Conservation (phyloP, 2,888 invertebrate species). For the Agrilus cyanescens region DNA sequence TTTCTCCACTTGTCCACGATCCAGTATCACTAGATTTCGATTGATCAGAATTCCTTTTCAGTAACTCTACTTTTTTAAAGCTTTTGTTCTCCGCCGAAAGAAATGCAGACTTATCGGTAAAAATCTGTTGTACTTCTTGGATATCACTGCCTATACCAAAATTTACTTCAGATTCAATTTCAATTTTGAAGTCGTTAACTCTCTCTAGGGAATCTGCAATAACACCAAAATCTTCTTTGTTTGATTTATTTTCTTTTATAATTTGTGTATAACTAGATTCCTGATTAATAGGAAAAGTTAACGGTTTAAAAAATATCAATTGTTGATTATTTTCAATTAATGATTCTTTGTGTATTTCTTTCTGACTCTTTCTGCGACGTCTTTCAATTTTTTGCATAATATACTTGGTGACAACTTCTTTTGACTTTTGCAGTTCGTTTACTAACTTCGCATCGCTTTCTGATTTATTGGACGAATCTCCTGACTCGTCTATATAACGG, state of each 20-base stretch:
- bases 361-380: slow-evolving; percentile 12
- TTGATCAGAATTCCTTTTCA: slow-evolving; percentile 60
- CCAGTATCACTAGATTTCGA: slow-evolving; percentile 65
- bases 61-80: slow-evolving; percentile 39
- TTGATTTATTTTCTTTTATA: slow-evolving; percentile 14
- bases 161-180: slow-evolving; percentile 33
- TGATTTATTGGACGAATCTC: slow-evolving; percentile 33
- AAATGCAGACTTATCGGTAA: no score
- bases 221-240: slow-evolving; percentile 10
- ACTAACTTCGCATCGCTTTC: slow-evolving; percentile 32
- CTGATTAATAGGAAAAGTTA: slow-evolving; percentile 50
- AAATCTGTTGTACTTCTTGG: slow-evolving; percentile 31
- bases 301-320: slow-evolving; percentile 39
- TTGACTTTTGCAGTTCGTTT: slow-evolving; percentile 30
- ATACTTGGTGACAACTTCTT: slow-evolving; percentile 29
- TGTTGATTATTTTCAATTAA: slow-evolving; percentile 30
- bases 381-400: slow-evolving; percentile 29
- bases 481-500: slow-evolving; percentile 35
- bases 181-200: slow-evolving; percentile 47
- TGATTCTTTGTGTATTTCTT: slow-evolving; percentile 1
- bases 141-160: slow-evolving; percentile 41
- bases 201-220: slow-evolving; percentile 50
- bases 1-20: slow-evolving; percentile 72
- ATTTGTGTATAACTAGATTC: slow-evolving; percentile 28
- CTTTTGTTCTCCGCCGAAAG: slow-evolving; percentile 36